These are phyloP conservation scores for Frankliniella intonsa DNA, from an alignment of 2,888 invertebrate genomes.

Conservation along the genomic window DNA sequence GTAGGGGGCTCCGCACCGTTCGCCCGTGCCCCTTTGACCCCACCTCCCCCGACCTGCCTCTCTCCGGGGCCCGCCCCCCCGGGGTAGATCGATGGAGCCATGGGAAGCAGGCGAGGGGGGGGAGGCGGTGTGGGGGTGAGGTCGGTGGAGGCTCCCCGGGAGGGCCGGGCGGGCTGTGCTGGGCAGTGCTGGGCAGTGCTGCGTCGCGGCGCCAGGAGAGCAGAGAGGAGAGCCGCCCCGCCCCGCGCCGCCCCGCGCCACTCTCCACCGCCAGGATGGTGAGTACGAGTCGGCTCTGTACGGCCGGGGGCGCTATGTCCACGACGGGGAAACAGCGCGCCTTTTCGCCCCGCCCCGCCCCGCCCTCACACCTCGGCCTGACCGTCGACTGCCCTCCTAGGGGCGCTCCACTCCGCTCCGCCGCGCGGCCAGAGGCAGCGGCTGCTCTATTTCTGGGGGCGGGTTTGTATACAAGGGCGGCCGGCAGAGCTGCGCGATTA, in stretches of 20 bases:
- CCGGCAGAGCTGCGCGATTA: neutral
- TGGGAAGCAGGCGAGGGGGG: too few relatives aligned
- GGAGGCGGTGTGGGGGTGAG: too few relatives aligned
- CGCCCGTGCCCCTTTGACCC: too few relatives aligned
- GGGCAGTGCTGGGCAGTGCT: conserved; percentile 16
- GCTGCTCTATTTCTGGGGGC: neutral
- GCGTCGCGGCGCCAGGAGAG: neutral
- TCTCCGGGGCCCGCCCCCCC: too few relatives aligned
- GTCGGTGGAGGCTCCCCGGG: too few relatives aligned
- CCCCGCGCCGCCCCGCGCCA: neutral
- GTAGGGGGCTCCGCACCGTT: too few relatives aligned
- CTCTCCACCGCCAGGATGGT: neutral
- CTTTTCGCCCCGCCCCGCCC: neutral
- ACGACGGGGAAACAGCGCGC: neutral
- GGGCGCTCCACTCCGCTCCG: neutral
- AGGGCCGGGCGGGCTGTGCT: too few relatives aligned
- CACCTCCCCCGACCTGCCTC: too few relatives aligned
- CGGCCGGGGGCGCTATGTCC: neutral
- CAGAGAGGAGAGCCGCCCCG: neutral
- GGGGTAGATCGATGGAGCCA: too few relatives aligned
- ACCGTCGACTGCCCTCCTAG: neutral
- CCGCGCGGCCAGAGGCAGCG: neutral
- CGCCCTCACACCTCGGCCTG: neutral
- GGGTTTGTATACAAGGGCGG: conserved; percentile 5
- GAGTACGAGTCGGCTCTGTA: neutral